Conservation (phyloP, 2,888 invertebrate species). For the Graphium colonna region DNA sequence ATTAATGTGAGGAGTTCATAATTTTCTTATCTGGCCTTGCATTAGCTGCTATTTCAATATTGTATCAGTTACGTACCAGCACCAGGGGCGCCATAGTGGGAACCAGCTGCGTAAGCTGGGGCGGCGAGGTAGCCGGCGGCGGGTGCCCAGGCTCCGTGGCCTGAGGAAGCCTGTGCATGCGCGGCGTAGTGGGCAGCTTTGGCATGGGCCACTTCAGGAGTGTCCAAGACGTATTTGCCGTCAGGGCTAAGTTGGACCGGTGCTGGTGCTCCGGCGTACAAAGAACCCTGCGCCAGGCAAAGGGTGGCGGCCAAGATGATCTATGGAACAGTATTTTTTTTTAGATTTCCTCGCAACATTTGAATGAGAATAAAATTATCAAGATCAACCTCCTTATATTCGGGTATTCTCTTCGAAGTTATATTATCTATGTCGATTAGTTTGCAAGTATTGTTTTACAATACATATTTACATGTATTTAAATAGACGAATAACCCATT, state of each 20-base stretch:
- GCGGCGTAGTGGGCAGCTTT: constrained; percentile 71
- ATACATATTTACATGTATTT: too few species aligned
- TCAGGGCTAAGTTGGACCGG: constrained; percentile 74
- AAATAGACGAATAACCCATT: too few species aligned
- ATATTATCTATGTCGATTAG: too few species aligned
- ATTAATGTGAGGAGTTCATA: too few species aligned
- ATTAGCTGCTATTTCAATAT: too few species aligned
- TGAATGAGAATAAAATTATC: too few species aligned
- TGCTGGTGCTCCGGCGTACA: constrained; percentile 72
- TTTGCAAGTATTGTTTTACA: too few species aligned
- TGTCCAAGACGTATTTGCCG: constrained; percentile 76
- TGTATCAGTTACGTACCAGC: too few species aligned
- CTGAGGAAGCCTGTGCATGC: constrained; percentile 67
- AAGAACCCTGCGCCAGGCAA: constrained; percentile 77
- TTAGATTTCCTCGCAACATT: too few species aligned
- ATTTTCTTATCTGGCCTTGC: too few species aligned
- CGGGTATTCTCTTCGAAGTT: too few species aligned
- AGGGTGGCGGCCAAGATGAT: constrained; percentile 71
- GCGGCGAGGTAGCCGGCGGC: constrained; percentile 50
- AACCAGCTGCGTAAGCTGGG: constrained; percentile 46
- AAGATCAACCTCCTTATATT: too few species aligned
- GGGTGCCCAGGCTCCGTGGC: constrained; percentile 72
- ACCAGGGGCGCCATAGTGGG: constrained; percentile 67
- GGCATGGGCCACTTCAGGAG: constrained; percentile 75
- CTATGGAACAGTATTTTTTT: constrained; percentile 47